Conservation (phyloP, 2,888 invertebrate genomes). For the Mythimna albipuncta region DNA sequence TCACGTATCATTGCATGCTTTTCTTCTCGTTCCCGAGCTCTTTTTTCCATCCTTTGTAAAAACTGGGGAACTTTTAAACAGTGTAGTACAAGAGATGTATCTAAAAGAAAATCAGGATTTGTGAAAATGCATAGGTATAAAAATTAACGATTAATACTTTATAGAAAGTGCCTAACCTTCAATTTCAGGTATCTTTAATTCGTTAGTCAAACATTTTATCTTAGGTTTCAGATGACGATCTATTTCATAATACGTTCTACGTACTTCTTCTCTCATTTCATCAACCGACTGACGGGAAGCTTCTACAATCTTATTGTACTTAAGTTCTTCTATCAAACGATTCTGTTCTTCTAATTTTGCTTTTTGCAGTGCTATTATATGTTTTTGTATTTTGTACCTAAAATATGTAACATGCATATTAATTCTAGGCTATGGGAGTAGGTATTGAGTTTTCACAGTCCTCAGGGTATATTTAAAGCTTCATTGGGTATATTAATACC, state of each 20-base stretch:
- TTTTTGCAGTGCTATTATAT: constrained; percentile 93
- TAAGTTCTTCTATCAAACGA: constrained; percentile 93
- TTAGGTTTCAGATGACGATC: constrained; percentile 90
- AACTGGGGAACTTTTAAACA: constrained; percentile 92
- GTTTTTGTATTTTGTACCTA: constrained; percentile 93
- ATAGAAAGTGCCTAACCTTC: constrained; percentile 75
- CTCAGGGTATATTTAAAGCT: not conserved
- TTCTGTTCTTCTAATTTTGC: constrained; percentile 93
- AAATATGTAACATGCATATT: constrained; percentile 53
- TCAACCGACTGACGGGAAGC: constrained; percentile 91
- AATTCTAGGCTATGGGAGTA: constrained; percentile 6
- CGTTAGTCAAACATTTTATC: constrained; percentile 88
- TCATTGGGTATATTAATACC: not conserved
- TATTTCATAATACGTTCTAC: constrained; percentile 89
- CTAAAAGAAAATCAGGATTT: constrained; percentile 67
- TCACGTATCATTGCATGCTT: constrained; percentile 88
- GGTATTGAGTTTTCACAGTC: not conserved
- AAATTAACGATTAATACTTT: constrained; percentile 3
- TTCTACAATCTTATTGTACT: constrained; percentile 92
- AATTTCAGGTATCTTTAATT: constrained; percentile 83
- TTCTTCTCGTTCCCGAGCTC: constrained; percentile 92
- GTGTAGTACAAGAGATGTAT: constrained; percentile 82
- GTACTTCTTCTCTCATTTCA: constrained; percentile 90
- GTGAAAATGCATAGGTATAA: not conserved
- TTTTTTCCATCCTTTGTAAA: constrained; percentile 93